Percentiles rank a stretch among this genome's conserved stretches.
Conservation (phyloP, 1,140 invertebrate genomes). For the Musca vetustissima region DNA sequence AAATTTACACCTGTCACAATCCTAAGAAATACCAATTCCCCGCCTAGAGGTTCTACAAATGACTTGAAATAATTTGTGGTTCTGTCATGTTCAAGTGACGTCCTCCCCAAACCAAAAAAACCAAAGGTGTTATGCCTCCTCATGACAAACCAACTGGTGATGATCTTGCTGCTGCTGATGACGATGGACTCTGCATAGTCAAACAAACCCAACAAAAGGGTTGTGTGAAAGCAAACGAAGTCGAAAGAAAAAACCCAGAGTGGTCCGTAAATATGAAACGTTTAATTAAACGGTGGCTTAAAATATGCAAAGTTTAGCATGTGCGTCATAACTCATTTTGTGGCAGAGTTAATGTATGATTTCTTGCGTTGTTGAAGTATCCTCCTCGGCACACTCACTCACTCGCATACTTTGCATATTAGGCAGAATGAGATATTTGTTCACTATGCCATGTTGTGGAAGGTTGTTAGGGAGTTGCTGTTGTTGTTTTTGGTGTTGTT, state of each 20-base stretch:
- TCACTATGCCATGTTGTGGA: neutral
- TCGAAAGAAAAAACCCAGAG: neutral
- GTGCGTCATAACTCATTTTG: slow-evolving; percentile 54
- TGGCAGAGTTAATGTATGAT: neutral
- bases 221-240: neutral
- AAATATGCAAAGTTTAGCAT: slow-evolving; percentile 52
- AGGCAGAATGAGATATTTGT: neutral
- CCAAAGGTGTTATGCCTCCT: too few species aligned
- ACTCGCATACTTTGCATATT: slow-evolving; percentile 10
- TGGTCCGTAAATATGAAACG: slow-evolving; percentile 29
- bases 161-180: too few species aligned
- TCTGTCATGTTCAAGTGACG: too few species aligned
- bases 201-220: neutral
- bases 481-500: too few species aligned
- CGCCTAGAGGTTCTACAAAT: too few species aligned
- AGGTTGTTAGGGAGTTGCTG: neutral
- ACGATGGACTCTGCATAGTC: neutral
- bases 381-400: too few species aligned
- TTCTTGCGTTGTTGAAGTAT: neutral
- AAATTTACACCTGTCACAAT: too few species aligned
- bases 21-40: too few species aligned
- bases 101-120: too few species aligned
- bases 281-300: slow-evolving; percentile 56
- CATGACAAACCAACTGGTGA: too few species aligned
- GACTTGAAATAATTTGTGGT: too few species aligned